A percentile compares a stretch with the other conserved stretches of the same genome.
phyloP scores from a whole-genome alignment of 2,888 invertebrate species.

The Drosophila peninsularis region DNA sequence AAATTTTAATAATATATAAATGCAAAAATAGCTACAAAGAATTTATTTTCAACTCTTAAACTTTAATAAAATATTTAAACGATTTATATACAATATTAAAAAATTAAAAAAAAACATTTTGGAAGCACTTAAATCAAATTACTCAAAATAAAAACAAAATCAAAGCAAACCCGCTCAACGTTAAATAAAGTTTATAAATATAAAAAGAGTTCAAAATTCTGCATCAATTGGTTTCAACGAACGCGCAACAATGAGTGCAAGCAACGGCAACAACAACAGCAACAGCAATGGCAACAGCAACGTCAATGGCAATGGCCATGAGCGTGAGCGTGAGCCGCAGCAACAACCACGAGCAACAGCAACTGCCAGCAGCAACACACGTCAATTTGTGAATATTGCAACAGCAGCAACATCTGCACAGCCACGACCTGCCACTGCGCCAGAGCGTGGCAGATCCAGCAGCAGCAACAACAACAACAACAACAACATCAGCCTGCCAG shows the following conservation, averaged over 20 bases:
- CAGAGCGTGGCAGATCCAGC: conserved; percentile 62
- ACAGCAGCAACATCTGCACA: conserved; percentile 22
- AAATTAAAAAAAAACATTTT: not conserved
- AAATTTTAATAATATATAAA: not conserved
- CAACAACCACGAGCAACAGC: conserved; percentile 48
- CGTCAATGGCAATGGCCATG: conserved; percentile 40
- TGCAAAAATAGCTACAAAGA: not conserved
- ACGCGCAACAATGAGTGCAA: conserved; percentile 47
- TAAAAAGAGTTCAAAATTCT: conserved; percentile 6
- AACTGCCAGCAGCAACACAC: conserved; percentile 32
- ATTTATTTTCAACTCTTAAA: not conserved
- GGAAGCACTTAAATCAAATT: not conserved
- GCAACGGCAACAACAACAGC: conserved; percentile 60
- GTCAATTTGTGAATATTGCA: conserved; percentile 47
- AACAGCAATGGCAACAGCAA: conserved; percentile 57
- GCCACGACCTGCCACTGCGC: conserved; percentile 52
- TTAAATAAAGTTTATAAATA: not conserved
- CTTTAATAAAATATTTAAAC: not conserved
- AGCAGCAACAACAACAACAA: conserved; percentile 52
- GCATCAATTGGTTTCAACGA: conserved; percentile 36
- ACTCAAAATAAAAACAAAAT: not conserved
- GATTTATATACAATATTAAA: conserved; percentile 4
- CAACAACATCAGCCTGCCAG: conserved; percentile 51
- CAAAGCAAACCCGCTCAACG: not conserved
- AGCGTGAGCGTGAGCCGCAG: conserved; percentile 42